These are phyloP conservation scores for Calidris pygmaea DNA, from an alignment of 2,113 vertebrate genomes.

Conservation along the genomic window DNA sequence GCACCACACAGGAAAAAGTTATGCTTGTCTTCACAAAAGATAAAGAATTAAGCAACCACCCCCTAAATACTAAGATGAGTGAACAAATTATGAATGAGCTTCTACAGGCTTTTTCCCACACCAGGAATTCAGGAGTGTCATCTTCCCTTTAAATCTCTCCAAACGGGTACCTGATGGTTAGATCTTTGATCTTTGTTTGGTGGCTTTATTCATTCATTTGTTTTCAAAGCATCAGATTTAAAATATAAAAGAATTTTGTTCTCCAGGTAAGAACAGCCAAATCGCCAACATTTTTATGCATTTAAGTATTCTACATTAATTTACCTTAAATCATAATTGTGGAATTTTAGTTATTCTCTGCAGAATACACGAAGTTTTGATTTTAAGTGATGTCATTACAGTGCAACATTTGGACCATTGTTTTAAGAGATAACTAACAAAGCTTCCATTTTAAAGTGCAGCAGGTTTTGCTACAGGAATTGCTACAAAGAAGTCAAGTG, in stretches of 20 bases:
- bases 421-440: not conserved
- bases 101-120: not conserved
- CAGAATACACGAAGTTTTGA: not conserved
- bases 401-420: not conserved
- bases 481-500: not conserved
- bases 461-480: not conserved
- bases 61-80: not conserved
- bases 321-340: not conserved
- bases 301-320: not conserved
- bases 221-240: not conserved
- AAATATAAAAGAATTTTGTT: not conserved
- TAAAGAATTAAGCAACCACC: not conserved
- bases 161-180: not conserved
- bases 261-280: not conserved
- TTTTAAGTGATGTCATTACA: not conserved
- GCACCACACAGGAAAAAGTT: not conserved
- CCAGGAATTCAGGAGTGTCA: not conserved
- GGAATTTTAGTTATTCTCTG: not conserved
- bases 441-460: constrained; percentile 31
- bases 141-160: not conserved
- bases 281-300: not conserved
- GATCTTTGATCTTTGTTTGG: not conserved
- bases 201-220: not conserved
- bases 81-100: not conserved
- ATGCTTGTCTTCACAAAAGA: not conserved